These are phyloP conservation scores for Sebastes jordani DNA, from an alignment of 2,797 vertebrate species.

Conservation along the genomic window DNA sequence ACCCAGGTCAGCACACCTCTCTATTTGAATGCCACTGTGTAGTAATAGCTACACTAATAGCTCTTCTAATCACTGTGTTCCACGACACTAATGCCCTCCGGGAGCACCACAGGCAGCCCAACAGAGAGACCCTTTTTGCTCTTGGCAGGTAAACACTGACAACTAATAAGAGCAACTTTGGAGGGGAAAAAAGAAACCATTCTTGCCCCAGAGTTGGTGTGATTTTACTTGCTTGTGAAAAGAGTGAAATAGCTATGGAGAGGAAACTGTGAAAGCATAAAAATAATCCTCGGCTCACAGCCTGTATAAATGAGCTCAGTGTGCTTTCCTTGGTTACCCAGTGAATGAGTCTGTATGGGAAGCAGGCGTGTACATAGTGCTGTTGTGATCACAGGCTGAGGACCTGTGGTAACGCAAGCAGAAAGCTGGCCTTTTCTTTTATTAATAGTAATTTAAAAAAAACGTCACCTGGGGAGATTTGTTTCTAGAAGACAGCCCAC, in stretches of 20 bases:
- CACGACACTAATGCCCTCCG: constrained; percentile 17
- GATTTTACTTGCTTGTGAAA: constrained; percentile 18
- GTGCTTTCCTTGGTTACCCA: constrained; percentile 8
- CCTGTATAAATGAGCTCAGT: constrained; percentile 16
- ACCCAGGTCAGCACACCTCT: constrained; percentile 40
- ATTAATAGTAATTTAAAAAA: constrained; percentile 6
- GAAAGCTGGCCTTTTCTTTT: neutral
- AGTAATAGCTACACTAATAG: constrained; percentile 51
- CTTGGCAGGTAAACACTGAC: constrained; percentile 25
- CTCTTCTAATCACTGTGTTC: constrained; percentile 54
- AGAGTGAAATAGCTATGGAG: constrained; percentile 1
- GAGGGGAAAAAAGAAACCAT: neutral
- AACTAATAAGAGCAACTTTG: constrained; percentile 1
- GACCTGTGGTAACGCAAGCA: neutral
- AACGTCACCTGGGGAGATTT: neutral
- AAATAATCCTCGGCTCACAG: neutral
- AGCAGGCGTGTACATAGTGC: neutral
- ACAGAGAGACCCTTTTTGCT: constrained; percentile 27
- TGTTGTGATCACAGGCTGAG: neutral
- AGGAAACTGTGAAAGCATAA: neutral
- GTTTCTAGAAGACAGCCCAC: neutral
- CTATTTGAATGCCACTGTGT: constrained; percentile 51
- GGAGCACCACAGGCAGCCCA: constrained; percentile 21
- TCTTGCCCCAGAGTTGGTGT: neutral
- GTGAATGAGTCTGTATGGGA: constrained; percentile 18